These are phyloP conservation scores for Imbricaverruca yamaguchii DNA, from an alignment of 2,888 invertebrate species.

Conservation along the genomic window DNA sequence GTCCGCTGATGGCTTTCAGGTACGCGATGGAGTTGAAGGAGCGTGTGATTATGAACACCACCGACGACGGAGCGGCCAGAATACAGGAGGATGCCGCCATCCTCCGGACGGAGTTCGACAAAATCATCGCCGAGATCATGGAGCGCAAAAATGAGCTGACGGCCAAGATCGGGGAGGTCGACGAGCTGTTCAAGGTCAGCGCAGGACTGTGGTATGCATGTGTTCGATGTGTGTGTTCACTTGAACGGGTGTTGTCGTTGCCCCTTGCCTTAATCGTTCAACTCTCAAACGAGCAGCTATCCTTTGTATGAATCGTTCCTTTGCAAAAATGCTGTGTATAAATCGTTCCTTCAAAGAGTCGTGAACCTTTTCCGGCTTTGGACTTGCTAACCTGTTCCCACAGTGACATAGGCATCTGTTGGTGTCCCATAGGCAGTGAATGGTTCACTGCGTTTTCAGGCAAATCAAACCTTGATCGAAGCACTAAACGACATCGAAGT, in stretches of 20 bases:
- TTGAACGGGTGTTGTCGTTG: too few species aligned
- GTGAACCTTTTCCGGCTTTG: too few species aligned
- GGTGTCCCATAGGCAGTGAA: too few species aligned
- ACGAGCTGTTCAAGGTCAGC: conserved; percentile 23
- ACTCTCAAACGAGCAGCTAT: too few species aligned
- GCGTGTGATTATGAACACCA: conserved; percentile 86
- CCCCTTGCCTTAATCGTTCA: too few species aligned
- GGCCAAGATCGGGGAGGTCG: conserved; percentile 24
- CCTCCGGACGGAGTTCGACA: conserved; percentile 82
- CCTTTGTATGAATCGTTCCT: too few species aligned
- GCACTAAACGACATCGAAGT: conserved; percentile 85
- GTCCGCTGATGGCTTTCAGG: conserved; percentile 39
- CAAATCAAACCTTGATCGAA: conserved; percentile 58
- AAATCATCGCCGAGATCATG: conserved; percentile 63
- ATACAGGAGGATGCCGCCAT: conserved; percentile 87
- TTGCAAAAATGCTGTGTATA: too few species aligned
- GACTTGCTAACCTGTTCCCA: too few species aligned
- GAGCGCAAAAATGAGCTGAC: conserved; percentile 25
- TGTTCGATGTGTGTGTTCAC: too few species aligned
- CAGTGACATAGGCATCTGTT: too few species aligned
- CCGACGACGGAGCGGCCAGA: conserved; percentile 74
- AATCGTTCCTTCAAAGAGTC: too few species aligned
- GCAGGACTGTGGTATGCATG: too few species aligned
- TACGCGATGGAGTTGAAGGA: conserved; percentile 86
- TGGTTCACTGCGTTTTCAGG: background rate